Conservation (phyloP, 2,888 invertebrate genomes). For the Caenorhabditis sp. region DNA sequence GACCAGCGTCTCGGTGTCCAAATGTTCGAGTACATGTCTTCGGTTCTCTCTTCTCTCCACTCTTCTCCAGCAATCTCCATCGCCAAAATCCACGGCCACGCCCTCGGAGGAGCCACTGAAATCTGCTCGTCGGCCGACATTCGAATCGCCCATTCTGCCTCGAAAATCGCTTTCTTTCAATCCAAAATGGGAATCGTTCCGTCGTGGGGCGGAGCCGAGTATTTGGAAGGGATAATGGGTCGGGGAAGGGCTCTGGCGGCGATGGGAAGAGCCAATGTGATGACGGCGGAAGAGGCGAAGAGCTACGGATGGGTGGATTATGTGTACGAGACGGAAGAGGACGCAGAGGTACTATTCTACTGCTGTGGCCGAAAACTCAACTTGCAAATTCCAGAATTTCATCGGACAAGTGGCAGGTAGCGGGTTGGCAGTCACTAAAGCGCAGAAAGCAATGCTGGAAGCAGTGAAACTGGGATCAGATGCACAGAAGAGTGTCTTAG, state of each 20-base stretch:
- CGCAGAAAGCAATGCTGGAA: conserved; percentile 66
- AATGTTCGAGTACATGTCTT: conserved; percentile 69
- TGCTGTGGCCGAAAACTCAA: no score
- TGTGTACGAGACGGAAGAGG: conserved; percentile 63
- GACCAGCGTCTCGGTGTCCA: conserved; percentile 53
- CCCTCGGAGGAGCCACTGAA: conserved; percentile 72
- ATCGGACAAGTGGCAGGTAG: conserved; percentile 46
- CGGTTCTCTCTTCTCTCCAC: conserved; percentile 45
- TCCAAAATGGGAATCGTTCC: conserved; percentile 70
- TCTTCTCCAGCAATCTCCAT: conserved; percentile 57
- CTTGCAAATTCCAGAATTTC: no score
- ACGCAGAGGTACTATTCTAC: conserved; percentile 68
- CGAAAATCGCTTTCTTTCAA: conserved; percentile 70
- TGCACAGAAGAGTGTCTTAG: conserved; percentile 55
- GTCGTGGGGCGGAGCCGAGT: conserved; percentile 70
- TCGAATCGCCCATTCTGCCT: conserved; percentile 62
- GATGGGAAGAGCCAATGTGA: conserved; percentile 58
- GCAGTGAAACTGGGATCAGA: conserved; percentile 48
- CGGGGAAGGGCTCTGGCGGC: conserved; percentile 48
- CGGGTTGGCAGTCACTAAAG: conserved; percentile 54
- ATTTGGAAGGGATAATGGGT: conserved; percentile 63
- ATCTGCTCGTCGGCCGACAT: conserved; percentile 68
- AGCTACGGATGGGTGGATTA: conserved; percentile 62
- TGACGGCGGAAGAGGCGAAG: conserved; percentile 62
- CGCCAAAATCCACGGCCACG: conserved; percentile 67